These are phyloP conservation scores for Chloromyia formosa DNA, from an alignment of 2,888 invertebrate genomes.

Conservation along the genomic window DNA sequence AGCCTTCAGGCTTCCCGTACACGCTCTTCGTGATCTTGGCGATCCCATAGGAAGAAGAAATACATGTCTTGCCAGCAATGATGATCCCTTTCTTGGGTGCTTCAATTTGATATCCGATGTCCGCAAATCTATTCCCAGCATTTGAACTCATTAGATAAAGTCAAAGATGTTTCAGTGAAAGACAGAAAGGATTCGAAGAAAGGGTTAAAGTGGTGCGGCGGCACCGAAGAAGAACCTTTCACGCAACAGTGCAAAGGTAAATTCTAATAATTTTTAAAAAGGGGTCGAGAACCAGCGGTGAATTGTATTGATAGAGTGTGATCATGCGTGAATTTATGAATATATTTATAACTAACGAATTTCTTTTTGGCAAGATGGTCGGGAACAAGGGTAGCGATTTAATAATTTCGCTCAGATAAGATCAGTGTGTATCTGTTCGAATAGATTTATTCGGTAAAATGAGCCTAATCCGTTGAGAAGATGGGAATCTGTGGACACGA, in stretches of 20 bases:
- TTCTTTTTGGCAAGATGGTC: background rate
- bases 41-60: background rate
- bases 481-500: background rate
- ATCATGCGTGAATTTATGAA: conserved; percentile 47
- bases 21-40: background rate
- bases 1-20: background rate
- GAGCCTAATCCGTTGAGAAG: background rate
- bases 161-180: conserved; percentile 20
- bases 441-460: background rate
- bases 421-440: conserved; percentile 20
- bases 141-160: conserved; percentile 38
- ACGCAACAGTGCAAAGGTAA: conserved; percentile 21
- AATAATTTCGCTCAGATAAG: conserved; percentile 25
- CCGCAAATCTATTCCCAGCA: conserved; percentile 19
- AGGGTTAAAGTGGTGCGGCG: conserved; percentile 22
- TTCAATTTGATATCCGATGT: background rate
- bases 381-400: conserved; percentile 29
- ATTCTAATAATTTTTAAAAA: conserved; percentile 34
- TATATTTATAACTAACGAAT: conserved; percentile 36
- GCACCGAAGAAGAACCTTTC: background rate
- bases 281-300: conserved; percentile 23
- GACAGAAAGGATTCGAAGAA: conserved; percentile 19
- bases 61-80: conserved; percentile 1
- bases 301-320: conserved; percentile 44
- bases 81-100: conserved; percentile 3